Evolutionary conservation across 2,888 invertebrate species (phyloP), one percentile per base, ranked within the genome.

Genomic region (Ormyrus pomaceus): DNA sequence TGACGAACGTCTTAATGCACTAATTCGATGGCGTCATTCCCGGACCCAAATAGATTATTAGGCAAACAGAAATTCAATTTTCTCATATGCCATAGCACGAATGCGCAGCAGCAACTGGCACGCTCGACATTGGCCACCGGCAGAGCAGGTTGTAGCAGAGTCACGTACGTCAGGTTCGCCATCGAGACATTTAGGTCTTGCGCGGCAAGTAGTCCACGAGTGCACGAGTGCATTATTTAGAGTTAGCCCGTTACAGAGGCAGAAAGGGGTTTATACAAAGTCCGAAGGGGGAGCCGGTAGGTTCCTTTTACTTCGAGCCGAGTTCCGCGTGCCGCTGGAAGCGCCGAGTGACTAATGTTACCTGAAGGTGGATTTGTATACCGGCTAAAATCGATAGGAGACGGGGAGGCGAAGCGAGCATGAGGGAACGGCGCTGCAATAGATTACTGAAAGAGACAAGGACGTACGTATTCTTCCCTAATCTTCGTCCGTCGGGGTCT

Each of bases 291-390:
- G 75, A 71, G 34, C 34, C 34, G 34, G 34, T 34, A 34, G 34
- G 34, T 82, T 79, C 83, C 56, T 56, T 69, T 69, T 69, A 13
- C 69, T 45, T 6, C 11, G 19, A 55, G 76, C 10, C 34, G 66
- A 61, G 75, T 46, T 53, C 51, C 55, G 34, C 34, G 34, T 4
- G 34, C 3, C 34, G 34, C 4, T 70, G 10, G 77, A 76, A 64
- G 66, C 46, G 46, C 59, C 66, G 85, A 84, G 86, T 88, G 88
- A 88, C 86, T 87, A 88, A 88, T 88, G 87, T 86, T 87, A 85
- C 86, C 86, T 83, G 84, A 85, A 87, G 85, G 85, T 85, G 86
- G 86, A 88, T 89, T 89, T 88, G 88, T 88, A 87, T 88, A 88
- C 87, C 82, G 11, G 79, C 56, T 62, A 84, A 86, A 88, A 88